These are phyloP conservation scores for Elysia crispata DNA, from an alignment of 2,888 invertebrate species.

Conservation along the genomic window DNA sequence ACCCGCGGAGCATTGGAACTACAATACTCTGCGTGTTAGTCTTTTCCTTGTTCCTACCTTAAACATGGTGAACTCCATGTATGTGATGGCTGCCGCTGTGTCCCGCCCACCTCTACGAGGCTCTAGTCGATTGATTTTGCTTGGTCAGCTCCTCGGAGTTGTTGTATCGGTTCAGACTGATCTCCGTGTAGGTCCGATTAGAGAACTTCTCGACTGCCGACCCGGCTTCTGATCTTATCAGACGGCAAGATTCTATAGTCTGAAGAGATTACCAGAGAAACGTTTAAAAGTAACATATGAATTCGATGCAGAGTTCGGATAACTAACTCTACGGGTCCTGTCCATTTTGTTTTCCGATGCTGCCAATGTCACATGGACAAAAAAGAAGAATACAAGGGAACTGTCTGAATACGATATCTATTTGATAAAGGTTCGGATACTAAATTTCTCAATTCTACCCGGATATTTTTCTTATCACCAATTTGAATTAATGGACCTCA, in stretches of 20 bases:
- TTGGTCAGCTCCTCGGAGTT: slow-evolving; percentile 57
- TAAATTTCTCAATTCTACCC: neutral
- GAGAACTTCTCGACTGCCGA: slow-evolving; percentile 65
- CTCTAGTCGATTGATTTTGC: slow-evolving; percentile 61
- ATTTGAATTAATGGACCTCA: slow-evolving; percentile 2
- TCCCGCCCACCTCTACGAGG: slow-evolving; percentile 69
- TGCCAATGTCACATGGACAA: no score
- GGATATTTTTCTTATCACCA: neutral
- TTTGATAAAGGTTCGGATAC: neutral
- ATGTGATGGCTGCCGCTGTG: slow-evolving; percentile 65
- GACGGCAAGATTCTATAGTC: slow-evolving; percentile 60
- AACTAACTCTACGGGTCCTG: no score
- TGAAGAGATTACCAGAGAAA: slow-evolving; percentile 43
- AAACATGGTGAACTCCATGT: slow-evolving; percentile 52
- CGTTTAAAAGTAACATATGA: neutral
- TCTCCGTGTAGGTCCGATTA: slow-evolving; percentile 64
- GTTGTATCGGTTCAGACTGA: slow-evolving; percentile 66
- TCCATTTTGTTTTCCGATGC: no score
- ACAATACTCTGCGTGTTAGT: no score
- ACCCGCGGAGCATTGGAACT: no score
- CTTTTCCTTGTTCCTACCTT: neutral
- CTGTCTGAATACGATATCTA: neutral
- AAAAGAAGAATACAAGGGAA: slow-evolving; percentile 5
- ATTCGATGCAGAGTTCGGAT: no score
- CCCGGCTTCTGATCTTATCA: slow-evolving; percentile 62